Conservation (phyloP, 2,797 vertebrate species). For the Loriculus beryllinus region DNA sequence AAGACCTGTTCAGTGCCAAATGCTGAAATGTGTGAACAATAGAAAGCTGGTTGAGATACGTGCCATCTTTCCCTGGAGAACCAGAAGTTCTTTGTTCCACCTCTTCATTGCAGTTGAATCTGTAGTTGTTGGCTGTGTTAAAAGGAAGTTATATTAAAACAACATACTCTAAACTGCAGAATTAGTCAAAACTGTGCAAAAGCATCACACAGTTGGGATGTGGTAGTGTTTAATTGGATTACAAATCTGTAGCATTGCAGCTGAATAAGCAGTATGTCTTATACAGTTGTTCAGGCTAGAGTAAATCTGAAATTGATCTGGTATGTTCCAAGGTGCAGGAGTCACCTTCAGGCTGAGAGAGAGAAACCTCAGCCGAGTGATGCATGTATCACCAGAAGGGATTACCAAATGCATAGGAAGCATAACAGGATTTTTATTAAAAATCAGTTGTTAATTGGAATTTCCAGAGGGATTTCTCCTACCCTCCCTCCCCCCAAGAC, state of each 20-base stretch:
- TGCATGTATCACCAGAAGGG: neutral
- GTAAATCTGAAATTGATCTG: neutral
- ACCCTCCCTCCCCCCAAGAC: no score
- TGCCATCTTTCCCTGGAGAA: neutral
- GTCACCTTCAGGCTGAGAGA: neutral
- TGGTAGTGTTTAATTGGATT: neutral
- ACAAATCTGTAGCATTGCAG: neutral
- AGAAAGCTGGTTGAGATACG: neutral
- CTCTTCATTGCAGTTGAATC: neutral
- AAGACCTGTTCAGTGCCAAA: neutral
- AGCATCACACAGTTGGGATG: neutral
- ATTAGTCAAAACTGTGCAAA: neutral
- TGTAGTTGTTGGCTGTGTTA: neutral
- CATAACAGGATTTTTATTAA: neutral
- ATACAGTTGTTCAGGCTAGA: neutral
- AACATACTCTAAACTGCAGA: neutral
- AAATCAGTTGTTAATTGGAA: neutral
- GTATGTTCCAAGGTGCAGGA: neutral
- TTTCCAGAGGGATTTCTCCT: neutral
- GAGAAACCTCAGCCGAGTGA: neutral
- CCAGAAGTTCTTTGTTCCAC: neutral
- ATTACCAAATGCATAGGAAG: neutral
- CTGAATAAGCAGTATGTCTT: neutral
- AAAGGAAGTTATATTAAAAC: neutral
- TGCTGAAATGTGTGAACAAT: neutral